A percentile compares a stretch with the other conserved stretches of the same genome.
phyloP scores from a whole-genome alignment of 2,797 vertebrate species.

The Hapalemur alaotrensis region DNA sequence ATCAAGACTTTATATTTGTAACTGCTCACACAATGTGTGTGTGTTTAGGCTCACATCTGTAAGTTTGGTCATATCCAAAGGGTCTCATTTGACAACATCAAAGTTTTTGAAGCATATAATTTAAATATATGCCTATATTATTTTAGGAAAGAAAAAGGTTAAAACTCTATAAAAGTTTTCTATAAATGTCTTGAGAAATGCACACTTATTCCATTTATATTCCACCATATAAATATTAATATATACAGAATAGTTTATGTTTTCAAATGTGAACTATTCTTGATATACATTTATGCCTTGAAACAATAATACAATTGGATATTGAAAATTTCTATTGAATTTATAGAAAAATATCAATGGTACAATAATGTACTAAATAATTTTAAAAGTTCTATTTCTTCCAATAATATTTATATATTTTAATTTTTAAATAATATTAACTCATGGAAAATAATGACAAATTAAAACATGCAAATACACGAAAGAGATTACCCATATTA shows the following conservation, averaged over 20 bases:
- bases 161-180: neutral
- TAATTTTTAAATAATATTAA: neutral
- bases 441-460: neutral
- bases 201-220: neutral
- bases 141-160: neutral
- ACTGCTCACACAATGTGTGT: neutral
- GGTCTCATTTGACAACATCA: neutral
- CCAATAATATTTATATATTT: neutral
- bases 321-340: neutral
- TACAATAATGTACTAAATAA: neutral
- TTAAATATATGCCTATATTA: neutral
- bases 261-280: neutral
- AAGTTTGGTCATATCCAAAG: neutral
- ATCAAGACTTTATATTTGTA: neutral
- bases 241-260: neutral
- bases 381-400: neutral
- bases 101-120: neutral
- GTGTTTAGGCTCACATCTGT: neutral
- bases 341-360: neutral
- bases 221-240: neutral
- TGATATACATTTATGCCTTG: neutral
- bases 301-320: neutral
- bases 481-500: neutral
- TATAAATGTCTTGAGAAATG: neutral
- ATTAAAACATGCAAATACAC: neutral